Percentiles rank a stretch among this genome's conserved stretches.
Conservation (phyloP, 2,888 invertebrate genomes). For the Hirtodrosophila cameraria region DNA sequence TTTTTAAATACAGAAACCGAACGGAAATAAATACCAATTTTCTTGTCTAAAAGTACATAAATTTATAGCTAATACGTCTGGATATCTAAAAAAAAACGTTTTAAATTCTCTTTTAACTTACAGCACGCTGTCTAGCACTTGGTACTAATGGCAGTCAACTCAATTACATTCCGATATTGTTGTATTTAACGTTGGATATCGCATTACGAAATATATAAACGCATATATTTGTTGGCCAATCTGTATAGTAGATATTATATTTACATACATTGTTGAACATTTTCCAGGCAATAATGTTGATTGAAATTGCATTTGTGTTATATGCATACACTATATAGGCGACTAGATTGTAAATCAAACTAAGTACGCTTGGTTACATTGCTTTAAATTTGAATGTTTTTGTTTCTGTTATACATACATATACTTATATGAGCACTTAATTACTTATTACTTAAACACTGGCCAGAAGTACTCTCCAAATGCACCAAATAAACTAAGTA, state of each 20-base stretch:
- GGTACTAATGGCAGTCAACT: constrained; percentile 17
- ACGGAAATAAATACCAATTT: too few species aligned
- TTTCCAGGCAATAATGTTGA: constrained; percentile 34
- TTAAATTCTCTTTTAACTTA: neutral
- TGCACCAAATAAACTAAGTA: constrained; percentile 55
- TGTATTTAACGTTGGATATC: constrained; percentile 63
- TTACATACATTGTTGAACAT: constrained; percentile 24
- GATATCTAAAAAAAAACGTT: neutral
- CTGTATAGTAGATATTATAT: constrained; percentile 39
- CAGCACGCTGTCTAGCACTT: constrained; percentile 26
- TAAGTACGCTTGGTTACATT: constrained; percentile 21
- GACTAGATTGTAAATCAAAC: constrained; percentile 31
- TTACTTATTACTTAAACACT: constrained; percentile 39
- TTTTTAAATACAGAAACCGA: constrained; percentile 1
- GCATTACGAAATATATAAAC: constrained; percentile 38
- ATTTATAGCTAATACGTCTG: too few species aligned
- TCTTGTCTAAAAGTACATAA: too few species aligned
- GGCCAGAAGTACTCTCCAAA: constrained; percentile 48
- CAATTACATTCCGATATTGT: constrained; percentile 62
- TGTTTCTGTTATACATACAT: constrained; percentile 19
- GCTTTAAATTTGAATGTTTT: constrained; percentile 30
- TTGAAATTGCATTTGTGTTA: constrained; percentile 25
- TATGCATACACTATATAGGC: constrained; percentile 12
- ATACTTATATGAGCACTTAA: constrained; percentile 17
- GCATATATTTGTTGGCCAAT: constrained; percentile 44